Percentiles rank a stretch among this genome's conserved stretches.
These are phyloP conservation scores for Hapalemur alaotrensis DNA, from an alignment of 2,797 vertebrate species.

Conservation along the genomic window DNA sequence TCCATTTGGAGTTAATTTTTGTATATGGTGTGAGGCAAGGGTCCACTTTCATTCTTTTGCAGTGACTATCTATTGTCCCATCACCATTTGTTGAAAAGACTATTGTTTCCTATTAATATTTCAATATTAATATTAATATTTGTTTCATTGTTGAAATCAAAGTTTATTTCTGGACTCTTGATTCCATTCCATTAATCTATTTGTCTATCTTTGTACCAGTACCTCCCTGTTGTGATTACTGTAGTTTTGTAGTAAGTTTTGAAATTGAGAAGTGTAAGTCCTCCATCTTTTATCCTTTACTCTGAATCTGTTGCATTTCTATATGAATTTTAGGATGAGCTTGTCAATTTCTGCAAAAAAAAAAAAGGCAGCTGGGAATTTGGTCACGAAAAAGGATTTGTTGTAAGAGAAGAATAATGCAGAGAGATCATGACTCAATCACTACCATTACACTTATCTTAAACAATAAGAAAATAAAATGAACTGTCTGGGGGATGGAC, in stretches of 20 bases:
- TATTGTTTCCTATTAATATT: background rate
- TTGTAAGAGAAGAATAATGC: background rate
- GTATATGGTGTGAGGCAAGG: background rate
- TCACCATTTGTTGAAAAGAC: background rate
- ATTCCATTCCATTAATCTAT: background rate
- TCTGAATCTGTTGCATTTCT: background rate
- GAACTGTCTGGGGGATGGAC: background rate
- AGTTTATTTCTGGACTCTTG: background rate
- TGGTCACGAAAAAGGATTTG: background rate
- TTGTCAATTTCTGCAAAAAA: background rate
- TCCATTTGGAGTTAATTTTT: slow-evolving; percentile 10
- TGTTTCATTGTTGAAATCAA: background rate
- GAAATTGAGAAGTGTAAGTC: background rate
- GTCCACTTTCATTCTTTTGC: background rate
- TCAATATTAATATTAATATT: too few relatives aligned
- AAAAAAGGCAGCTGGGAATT: background rate
- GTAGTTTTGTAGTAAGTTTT: background rate
- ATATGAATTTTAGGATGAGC: background rate
- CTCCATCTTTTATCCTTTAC: background rate
- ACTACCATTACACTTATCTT: background rate
- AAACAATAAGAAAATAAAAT: background rate
- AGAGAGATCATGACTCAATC: background rate
- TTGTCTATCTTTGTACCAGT: background rate
- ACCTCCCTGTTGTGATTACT: background rate
- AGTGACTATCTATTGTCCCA: background rate